Evolutionary conservation across 2,888 invertebrate genomes (phyloP), one percentile per base, ranked within the genome.

Genomic region (Macropis europaea): DNA sequence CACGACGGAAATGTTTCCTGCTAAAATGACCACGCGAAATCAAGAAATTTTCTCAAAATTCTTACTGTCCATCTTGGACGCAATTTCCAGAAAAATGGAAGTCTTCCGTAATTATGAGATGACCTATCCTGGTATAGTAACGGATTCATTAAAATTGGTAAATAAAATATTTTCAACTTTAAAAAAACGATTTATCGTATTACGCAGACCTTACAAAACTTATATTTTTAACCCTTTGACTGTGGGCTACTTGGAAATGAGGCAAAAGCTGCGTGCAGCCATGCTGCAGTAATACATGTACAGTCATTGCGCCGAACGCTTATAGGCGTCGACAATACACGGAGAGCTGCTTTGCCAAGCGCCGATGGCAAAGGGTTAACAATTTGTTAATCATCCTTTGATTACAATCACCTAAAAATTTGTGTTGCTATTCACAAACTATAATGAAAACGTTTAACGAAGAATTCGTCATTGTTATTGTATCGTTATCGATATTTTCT

Each of bases 41-140:
- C 63, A 53, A 24, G 61, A 78, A 42, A 62, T 79, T 2, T 60
- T 82, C 4, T 71, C 74, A 3, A 79, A 78, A 26, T 84, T 83
- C 47, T 77, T 85, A 15, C 76, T 77, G n/a, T 73, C 77, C 53
- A 69, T 86, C 15, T 34, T 77, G 24, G 60, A 69, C 11, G 78
- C 79, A 60, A 53, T 85, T 4, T 45, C 66, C 6, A 59, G 59
- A 2, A 81, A 83, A 59, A 84, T 86, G 68, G 82, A 85, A n/a
- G 59, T 73, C 15, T 83, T 84, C 17, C 72, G 71, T 11, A 53
- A 73, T 19, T 54, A 75, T 26, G 83, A 84, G 17, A 28, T 17
- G 6, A 30, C 63, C 22, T 48, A 67, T 42, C 26, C 48, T 7
- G 56, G 60, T 11, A 7, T 15, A 13, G 7, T 32, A 42, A 17